Conservation (phyloP, 53 echinoderm and acorn worm species). For the Hippasteria phrygiana region DNA sequence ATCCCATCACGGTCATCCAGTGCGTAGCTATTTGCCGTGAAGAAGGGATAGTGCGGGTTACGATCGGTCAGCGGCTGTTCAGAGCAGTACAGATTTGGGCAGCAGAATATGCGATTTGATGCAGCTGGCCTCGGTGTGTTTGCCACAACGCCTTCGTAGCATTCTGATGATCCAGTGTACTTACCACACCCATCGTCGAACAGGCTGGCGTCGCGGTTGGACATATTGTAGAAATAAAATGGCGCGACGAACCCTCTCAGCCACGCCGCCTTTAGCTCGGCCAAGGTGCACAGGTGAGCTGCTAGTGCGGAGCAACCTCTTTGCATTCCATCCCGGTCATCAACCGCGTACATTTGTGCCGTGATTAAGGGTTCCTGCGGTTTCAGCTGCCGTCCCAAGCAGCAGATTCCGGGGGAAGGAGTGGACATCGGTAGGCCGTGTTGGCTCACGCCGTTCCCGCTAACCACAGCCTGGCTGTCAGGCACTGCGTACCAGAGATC, state of each 20-base stretch:
- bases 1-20: too few species aligned
- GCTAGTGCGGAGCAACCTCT: neutral
- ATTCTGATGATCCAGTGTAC: neutral
- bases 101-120: neutral
- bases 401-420: conserved; percentile 32
- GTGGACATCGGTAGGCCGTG: conserved; percentile 10
- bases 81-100: conserved; percentile 24
- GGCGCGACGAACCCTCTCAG: conserved; percentile 4
- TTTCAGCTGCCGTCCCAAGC: neutral
- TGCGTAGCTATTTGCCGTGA: too few species aligned
- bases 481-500: conserved; percentile 37
- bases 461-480: conserved; percentile 31
- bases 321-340: neutral
- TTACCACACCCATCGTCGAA: neutral
- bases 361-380: conserved; percentile 8
- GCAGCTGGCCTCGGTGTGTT: neutral
- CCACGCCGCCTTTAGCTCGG: conserved; percentile 52
- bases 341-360: neutral
- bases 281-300: conserved; percentile 37
- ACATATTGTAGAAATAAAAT: neutral
- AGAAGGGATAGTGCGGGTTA: too few species aligned
- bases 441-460: neutral
- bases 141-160: conserved; percentile 34
- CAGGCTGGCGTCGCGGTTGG: conserved; percentile 13
- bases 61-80: too few species aligned